Evolutionary conservation across 2,797 vertebrate species (phyloP), one percentile per base, ranked within the genome.

Genomic region (Hoplostethus atlanticus): DNA sequence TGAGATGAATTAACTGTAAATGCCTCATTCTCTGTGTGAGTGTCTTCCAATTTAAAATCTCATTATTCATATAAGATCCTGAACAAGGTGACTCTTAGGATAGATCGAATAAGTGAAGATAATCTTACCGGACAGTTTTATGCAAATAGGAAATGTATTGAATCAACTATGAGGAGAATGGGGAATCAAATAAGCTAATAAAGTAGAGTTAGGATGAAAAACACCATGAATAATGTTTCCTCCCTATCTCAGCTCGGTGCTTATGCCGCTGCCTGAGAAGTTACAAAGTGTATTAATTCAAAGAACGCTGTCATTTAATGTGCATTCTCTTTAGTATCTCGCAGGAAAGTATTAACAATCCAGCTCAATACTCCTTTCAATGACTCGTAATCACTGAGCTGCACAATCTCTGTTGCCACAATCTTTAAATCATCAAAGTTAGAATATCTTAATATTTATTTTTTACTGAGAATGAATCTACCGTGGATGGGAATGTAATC

Each of bases 21-120:
- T 93, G 93, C 92, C 90, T 95, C 93, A 91, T 93, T 94, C 94
- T 95, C 94, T 94, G 92, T 94, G 92, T 91, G 94, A 95, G 93
- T 95, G 94, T 95, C 94, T 95, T 93, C 94, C 94, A 95, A 95
- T 95, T 95, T 95, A 95, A 95, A 95, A 95, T 95, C 95, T 95
- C 95, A 95, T 95, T 95, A 95, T 95, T 95, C 94, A 91, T 93
- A 94, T 95, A 94, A 94, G 93, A 95, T 95, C 92, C 95, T 90
- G 94, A 95, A 95, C 94, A 95, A 95, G 94, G 94, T 94, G 93
- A 95, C 94, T 94, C 93, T 94, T 94, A 93, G 93, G 91, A 94
- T 93, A 92, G 93, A 95, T 95, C 91, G 91, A 94, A 95, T 94
- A 95, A 95, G 94, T 93, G 94, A 95, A 95, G 94, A 95, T 94